Base-by-base conservation (phyloP, 1,140 invertebrate species). In the Diorhabda elongata region DNA sequence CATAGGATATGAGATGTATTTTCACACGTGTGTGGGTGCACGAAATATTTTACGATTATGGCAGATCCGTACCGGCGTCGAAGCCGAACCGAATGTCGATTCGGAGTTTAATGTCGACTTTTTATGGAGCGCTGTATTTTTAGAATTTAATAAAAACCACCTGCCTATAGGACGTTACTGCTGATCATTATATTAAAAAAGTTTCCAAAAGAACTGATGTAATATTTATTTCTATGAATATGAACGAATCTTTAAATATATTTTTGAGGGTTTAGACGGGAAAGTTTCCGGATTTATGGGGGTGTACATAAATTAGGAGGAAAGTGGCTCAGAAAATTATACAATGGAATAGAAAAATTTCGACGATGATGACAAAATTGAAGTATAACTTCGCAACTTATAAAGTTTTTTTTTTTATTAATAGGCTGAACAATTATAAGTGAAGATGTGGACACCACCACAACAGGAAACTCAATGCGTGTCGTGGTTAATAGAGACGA, bases 101-200 rank as follows among this genome's bases (percentile, higher is more conserved):
- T 47, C 61, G 42, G 3, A 44, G 56, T 64, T 64, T 64, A 56
- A 64, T 57, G 63, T 64, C 41, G 63, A 64, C 52, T 47, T 64
- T 64, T 64, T 64, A 64, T 64, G 63, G 26, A 26, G 26, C 44
- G 26, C 44, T 4, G 47, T n/a, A 64, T 64, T 64, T 64, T 64
- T 57, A 56, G 63, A 64, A 64, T 64, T 64, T 64, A 64, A 64
- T 64, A 64, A 64, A 64, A 64, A 9, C 8, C 63, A 64, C 63
- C 63, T 64, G 63, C 52, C 52, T 64, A 26, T 11, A 41, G n/a
- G 11, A 6, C 63, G 9, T 57, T 42, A 57, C 52, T 26, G 42
- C 45, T 64, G 44, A 64, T 64, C 63, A 64, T 64, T 52, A 64
- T 64, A 64, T 64, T 64, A 57, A 56, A 62, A 64, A 64, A 64